Percentiles rank a stretch among this genome's conserved stretches.
Evolutionary conservation across 2,888 invertebrate genomes (phyloP).

Genomic region (Patella ulyssiponensis): DNA sequence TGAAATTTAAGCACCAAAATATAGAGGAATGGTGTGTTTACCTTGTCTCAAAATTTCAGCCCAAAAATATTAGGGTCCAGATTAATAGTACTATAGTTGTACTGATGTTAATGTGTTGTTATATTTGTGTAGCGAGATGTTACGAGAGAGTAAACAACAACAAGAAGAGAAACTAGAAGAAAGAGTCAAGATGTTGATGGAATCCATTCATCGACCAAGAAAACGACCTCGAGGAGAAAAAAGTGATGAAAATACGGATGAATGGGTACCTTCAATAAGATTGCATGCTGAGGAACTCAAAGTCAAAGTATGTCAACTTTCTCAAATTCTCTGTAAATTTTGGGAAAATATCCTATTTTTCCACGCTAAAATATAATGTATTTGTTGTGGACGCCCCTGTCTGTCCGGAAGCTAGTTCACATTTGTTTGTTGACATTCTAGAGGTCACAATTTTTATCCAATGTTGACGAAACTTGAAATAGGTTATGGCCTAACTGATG

Average conservation of each 20-base stretch:
- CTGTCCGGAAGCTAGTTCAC: no score
- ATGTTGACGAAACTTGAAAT: no score
- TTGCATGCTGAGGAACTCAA: conserved; percentile 58
- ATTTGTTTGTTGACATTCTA: no score
- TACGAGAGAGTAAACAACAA: conserved; percentile 44
- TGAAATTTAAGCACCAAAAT: no score
- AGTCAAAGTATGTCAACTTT: conserved; percentile 48
- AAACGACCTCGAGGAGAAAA: conserved; percentile 32
- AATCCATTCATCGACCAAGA: conserved; percentile 36
- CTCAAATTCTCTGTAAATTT: neutral
- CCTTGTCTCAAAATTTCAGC: no score
- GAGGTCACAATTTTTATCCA: no score
- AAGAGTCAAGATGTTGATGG: conserved; percentile 51
- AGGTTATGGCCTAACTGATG: no score
- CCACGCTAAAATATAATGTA: neutral
- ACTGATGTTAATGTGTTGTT: no score
- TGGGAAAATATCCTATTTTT: neutral
- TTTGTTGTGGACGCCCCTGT: no score
- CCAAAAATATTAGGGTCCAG: no score
- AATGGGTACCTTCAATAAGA: conserved; percentile 60
- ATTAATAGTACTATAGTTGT: no score
- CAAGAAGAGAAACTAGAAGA: conserved; percentile 58
- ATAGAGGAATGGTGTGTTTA: no score
- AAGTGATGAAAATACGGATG: conserved; percentile 59
- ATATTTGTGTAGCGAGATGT: conserved; percentile 43